Percentiles rank a stretch among this genome's conserved stretches.
These are phyloP conservation scores for Heteromyza rotundicornis DNA, from an alignment of 2,888 invertebrate genomes.

Conservation along the genomic window DNA sequence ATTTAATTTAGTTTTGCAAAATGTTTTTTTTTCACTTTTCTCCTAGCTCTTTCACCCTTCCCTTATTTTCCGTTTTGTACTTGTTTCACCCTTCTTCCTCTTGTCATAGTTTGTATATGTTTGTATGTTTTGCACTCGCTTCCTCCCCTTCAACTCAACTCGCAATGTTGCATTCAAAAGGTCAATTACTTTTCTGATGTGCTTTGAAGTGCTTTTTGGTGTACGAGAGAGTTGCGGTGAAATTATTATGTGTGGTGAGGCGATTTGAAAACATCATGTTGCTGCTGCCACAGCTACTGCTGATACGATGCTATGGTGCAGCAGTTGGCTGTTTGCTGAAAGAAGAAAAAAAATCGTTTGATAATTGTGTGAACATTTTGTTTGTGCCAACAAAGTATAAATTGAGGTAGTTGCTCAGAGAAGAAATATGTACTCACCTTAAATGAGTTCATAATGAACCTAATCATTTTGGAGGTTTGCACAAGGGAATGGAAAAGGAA, in stretches of 20 bases:
- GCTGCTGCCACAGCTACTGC: neutral
- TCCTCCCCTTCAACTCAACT: neutral
- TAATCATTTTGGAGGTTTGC: no score
- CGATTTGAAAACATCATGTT: no score
- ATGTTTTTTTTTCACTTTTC: neutral
- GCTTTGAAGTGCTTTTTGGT: neutral
- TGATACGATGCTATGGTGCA: no score
- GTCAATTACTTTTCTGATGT: conserved; percentile 1
- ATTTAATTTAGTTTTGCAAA: neutral
- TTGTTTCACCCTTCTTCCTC: no score
- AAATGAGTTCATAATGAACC: no score
- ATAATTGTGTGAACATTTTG: no score
- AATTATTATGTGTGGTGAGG: neutral
- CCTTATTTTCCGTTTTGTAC: neutral
- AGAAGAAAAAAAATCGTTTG: no score
- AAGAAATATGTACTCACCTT: no score
- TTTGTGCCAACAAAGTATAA: no score
- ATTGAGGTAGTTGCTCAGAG: no score
- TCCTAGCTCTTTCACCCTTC: neutral
- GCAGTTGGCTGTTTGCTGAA: no score
- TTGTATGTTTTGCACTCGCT: neutral
- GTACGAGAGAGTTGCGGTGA: neutral
- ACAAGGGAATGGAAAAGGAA: no score
- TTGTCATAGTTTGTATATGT: neutral
- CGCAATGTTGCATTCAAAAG: conserved; percentile 4